These are phyloP conservation scores for Eledona agricola DNA, from an alignment of 2,888 invertebrate genomes.

Conservation along the genomic window DNA sequence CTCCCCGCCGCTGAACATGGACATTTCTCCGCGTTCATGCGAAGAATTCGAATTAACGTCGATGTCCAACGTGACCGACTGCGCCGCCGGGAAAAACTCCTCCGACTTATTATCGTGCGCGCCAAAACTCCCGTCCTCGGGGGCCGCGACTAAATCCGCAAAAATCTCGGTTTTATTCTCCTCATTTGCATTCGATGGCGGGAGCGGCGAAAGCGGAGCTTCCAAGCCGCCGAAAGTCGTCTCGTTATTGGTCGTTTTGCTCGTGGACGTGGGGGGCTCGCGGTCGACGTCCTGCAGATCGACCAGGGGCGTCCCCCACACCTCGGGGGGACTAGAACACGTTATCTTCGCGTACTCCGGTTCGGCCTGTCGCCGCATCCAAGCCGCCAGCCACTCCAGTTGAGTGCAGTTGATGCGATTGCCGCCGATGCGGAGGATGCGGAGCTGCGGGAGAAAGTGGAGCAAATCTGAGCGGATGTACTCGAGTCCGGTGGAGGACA, in stretches of 20 bases:
- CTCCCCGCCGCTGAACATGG: conserved; percentile 49
- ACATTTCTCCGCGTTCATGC: conserved; percentile 49
- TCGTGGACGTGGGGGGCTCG: background rate
- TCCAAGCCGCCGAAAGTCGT: conserved; percentile 4
- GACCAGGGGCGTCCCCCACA: conserved; percentile 57
- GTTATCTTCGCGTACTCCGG: conserved; percentile 57
- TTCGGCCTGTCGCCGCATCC: conserved; percentile 69
- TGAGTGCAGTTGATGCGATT: conserved; percentile 78
- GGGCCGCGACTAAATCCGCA: conserved; percentile 40
- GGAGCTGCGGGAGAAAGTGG: conserved; percentile 74
- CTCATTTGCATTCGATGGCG: conserved; percentile 14
- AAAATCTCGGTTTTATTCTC: conserved; percentile 40
- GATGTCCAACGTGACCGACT: conserved; percentile 25
- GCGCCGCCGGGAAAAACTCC: conserved; percentile 28
- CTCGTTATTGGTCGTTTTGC: conserved; percentile 12
- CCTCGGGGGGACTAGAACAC: conserved; percentile 60
- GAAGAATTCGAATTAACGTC: conserved; percentile 45
- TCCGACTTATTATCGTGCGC: conserved; percentile 28
- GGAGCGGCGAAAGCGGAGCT: conserved; percentile 6
- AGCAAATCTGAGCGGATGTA: conserved; percentile 74
- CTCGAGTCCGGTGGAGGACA: conserved; percentile 71
- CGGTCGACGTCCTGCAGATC: conserved; percentile 52
- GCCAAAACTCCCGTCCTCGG: conserved; percentile 29
- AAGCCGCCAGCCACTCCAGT: conserved; percentile 72
- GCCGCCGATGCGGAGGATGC: conserved; percentile 71